Percentiles rank a stretch among this genome's conserved stretches.
Conservation (phyloP, 2,888 invertebrate species). For the Ormyrus pomaceus region DNA sequence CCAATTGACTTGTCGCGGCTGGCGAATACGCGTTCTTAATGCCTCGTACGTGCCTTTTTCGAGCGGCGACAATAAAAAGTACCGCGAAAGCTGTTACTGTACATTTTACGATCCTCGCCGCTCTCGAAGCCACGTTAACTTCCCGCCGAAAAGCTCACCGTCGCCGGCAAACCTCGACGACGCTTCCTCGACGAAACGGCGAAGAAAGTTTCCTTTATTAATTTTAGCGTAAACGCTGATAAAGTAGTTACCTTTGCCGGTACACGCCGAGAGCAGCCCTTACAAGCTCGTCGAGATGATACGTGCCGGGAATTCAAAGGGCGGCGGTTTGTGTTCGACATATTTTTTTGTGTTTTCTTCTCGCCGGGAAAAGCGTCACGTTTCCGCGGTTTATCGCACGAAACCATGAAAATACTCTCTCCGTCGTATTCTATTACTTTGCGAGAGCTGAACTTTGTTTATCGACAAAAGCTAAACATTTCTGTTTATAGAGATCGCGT, state of each 20-base stretch:
- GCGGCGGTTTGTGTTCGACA: background rate
- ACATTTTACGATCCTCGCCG: too few species aligned
- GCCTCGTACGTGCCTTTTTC: too few species aligned
- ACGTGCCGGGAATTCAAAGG: conserved; percentile 31
- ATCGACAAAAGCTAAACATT: background rate
- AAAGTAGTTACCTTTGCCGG: too few species aligned
- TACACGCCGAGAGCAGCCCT: background rate
- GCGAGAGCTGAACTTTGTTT: background rate
- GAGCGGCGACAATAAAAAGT: too few species aligned
- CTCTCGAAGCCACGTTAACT: too few species aligned
- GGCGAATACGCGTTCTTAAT: too few species aligned
- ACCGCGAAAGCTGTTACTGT: too few species aligned
- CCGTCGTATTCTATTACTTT: conserved; percentile 2
- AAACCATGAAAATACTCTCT: background rate
- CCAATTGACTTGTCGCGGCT: too few species aligned
- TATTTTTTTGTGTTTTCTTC: conserved; percentile 4
- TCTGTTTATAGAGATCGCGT: background rate
- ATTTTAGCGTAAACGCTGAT: conserved; percentile 1
- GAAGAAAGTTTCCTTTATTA: background rate
- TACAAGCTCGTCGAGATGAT: conserved; percentile 36
- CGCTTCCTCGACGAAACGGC: background rate
- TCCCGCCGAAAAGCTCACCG: too few species aligned
- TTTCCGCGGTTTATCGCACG: conserved; percentile 23
- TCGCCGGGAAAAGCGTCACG: conserved; percentile 6
- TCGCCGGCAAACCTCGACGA: background rate